These are phyloP conservation scores for Cephus nigrinus DNA, from an alignment of 2,888 invertebrate genomes.

Conservation along the genomic window DNA sequence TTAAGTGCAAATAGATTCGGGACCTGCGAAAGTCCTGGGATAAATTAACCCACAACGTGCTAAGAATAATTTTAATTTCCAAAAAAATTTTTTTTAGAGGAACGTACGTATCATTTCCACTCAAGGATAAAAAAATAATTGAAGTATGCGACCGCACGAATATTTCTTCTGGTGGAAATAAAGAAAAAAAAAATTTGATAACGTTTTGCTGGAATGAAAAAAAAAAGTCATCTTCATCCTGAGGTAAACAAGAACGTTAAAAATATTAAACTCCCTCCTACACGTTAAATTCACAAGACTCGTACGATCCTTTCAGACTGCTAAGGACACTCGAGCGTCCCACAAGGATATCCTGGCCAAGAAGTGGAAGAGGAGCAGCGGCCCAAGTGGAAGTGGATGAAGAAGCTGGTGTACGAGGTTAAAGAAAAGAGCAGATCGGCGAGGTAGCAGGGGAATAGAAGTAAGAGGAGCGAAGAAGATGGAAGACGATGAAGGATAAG, in stretches of 20 bases:
- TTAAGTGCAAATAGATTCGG: neutral
- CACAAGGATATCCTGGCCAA: neutral
- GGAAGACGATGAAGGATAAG: conserved; percentile 25
- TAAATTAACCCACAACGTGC: neutral
- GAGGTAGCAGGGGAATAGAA: neutral
- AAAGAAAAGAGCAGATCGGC: neutral
- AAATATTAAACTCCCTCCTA: neutral
- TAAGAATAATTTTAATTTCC: neutral
- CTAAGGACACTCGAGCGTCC: neutral
- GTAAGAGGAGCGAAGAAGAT: neutral
- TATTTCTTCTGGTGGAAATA: neutral
- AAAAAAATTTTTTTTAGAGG: neutral
- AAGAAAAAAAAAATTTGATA: neutral
- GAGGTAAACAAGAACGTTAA: neutral
- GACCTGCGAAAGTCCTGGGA: no score
- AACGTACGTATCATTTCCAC: no score
- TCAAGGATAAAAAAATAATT: no score
- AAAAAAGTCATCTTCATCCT: neutral
- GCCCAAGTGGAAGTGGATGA: neutral
- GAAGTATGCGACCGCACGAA: neutral
- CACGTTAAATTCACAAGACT: neutral
- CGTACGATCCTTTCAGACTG: neutral
- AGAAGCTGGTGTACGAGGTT: neutral
- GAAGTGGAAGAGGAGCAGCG: neutral
- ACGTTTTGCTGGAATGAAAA: neutral